Evolutionary conservation across 2,113 vertebrate genomes (phyloP), one percentile per base, ranked within the genome.

Genomic region (Zapornia atra): DNA sequence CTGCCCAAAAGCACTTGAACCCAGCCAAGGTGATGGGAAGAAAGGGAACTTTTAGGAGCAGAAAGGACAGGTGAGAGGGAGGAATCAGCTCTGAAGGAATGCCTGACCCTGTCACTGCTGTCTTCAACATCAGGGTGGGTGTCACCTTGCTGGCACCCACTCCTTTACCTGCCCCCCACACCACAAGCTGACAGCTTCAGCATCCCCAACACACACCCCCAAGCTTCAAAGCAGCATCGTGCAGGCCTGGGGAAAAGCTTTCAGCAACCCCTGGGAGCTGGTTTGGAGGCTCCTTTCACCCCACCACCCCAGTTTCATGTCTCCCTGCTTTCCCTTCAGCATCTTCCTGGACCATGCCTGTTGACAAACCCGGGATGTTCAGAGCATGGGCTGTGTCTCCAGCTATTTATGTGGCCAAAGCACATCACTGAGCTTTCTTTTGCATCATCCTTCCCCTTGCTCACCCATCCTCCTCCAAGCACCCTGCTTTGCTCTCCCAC

Each of bases 401-500:
- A 53, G 82, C 17, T 73, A 1, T 13, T 48, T 22, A 22, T 3
- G 0, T 22, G n/a, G 46, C 24, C 36, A 8, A 38, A 72, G 63
- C 31, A 31, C 46, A 19, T 9, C 0, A 0, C 46, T 50, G 69
- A 40, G 81, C 33, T 71, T 69, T 12, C 92, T 69, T 12, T 89
- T 15, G n/a, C 10, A 0, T 90, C 76, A 42, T 51, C 86, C 28
- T 51, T 68, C 56, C 16, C 36, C 11, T 59, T 51, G 51, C 70
- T 78, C 5, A 0, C 75, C 80, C 93, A 91, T 76, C 84, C 81
- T 86, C 87, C 84, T 38, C 76, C 21, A 14, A 53, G 51, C 82
- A 80, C 93, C 53, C 29, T 75, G 85, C 6, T 93, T 64, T 82
- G 88, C 90, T 93, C 83, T 92, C 82, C 85, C 88, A 68, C 82